phyloP scores from a whole-genome alignment of 1,140 invertebrate species.

The Zeugodacus cucurbitae region DNA sequence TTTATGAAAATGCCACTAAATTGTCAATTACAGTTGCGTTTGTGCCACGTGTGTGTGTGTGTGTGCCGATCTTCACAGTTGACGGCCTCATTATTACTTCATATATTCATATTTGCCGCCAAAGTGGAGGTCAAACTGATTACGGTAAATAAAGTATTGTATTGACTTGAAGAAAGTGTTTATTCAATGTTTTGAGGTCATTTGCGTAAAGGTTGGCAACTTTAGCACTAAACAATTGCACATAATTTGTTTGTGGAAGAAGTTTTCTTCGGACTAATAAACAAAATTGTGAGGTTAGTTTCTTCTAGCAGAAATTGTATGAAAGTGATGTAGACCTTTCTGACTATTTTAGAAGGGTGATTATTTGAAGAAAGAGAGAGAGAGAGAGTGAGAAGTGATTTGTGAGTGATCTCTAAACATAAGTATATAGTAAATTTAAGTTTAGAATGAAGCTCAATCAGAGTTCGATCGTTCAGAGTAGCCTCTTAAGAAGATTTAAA shows the following conservation, averaged over 20 bases:
- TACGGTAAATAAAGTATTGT: background rate
- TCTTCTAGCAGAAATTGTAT: background rate
- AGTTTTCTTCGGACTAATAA: too few species aligned
- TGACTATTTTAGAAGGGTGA: too few species aligned
- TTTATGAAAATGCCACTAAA: background rate
- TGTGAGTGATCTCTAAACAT: too few species aligned
- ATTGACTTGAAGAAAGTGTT: background rate
- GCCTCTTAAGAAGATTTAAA: too few species aligned
- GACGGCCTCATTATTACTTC: background rate
- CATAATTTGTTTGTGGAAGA: background rate
- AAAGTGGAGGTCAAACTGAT: constrained; percentile 25
- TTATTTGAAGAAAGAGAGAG: too few species aligned
- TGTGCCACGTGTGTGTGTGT: background rate
- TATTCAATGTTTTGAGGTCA: background rate
- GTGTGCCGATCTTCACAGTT: background rate
- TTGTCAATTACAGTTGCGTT: background rate
- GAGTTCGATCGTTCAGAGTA: too few species aligned
- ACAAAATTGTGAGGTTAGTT: background rate
- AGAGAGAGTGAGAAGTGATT: too few species aligned
- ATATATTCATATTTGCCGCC: background rate
- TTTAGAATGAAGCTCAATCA: too few species aligned
- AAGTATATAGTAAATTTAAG: too few species aligned
- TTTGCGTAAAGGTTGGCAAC: background rate
- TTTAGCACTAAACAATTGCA: background rate
- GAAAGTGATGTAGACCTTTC: background rate